Evolutionary conservation across 2,113 vertebrate species (phyloP).

Genomic region (Hemicordylus capensis): DNA sequence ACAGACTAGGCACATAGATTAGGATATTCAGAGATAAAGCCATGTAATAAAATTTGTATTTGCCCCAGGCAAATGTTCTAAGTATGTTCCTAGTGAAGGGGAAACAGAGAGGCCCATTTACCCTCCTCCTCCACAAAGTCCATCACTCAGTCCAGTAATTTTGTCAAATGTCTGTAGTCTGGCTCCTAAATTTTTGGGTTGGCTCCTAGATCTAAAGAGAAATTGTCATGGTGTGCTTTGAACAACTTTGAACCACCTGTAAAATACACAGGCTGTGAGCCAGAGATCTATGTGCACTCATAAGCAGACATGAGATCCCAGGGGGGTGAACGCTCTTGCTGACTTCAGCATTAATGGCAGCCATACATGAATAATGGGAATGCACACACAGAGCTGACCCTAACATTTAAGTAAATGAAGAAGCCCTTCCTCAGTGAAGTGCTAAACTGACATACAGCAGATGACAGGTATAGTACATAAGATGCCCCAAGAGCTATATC

Average conservation of each 20-base stretch:
- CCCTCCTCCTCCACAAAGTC: no score
- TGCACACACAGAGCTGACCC: background rate
- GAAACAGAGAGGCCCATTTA: no score
- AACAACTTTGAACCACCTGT: background rate
- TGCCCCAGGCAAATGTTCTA: no score
- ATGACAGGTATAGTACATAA: background rate
- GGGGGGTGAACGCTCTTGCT: background rate
- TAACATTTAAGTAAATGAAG: background rate
- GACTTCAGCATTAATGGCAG: background rate
- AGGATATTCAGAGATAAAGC: no score
- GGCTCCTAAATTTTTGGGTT: no score
- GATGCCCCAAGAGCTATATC: background rate
- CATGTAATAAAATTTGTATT: no score
- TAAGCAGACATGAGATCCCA: background rate
- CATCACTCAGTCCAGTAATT: no score
- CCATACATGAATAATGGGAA: background rate
- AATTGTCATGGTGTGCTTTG: background rate
- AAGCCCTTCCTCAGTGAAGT: background rate
- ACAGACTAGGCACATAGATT: no score
- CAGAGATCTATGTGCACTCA: background rate
- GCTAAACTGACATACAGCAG: background rate
- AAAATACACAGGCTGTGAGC: background rate
- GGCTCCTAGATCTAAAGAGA: background rate
- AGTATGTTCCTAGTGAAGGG: no score
- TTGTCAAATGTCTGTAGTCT: no score